Conservation (phyloP, 2,797 vertebrate genomes). For the Syngnathus rostellatus region DNA sequence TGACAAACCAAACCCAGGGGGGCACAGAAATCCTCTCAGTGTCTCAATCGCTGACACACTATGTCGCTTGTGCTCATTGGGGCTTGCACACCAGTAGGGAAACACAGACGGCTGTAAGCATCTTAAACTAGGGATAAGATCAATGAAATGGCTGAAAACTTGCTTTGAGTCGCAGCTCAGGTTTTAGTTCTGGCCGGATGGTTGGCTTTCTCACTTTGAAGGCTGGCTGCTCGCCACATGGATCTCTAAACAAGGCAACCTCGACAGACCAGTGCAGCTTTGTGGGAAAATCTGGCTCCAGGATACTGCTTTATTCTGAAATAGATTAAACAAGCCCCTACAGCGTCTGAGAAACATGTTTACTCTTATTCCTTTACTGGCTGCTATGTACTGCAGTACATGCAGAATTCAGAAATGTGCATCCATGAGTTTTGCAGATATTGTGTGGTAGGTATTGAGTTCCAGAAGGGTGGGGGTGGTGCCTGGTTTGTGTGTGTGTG, state of each 20-base stretch:
- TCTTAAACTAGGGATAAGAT: slow-evolving; percentile 68
- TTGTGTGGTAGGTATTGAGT: not conserved
- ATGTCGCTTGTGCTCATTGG: slow-evolving; percentile 17
- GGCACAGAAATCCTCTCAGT: slow-evolving; percentile 18
- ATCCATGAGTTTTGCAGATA: not conserved
- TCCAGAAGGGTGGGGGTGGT: too few species aligned
- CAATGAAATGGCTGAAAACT: slow-evolving; percentile 72
- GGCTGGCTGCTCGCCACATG: slow-evolving; percentile 64
- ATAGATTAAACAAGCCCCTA: slow-evolving; percentile 34
- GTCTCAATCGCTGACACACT: slow-evolving; percentile 18
- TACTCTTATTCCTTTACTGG: not conserved
- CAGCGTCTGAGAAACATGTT: slow-evolving; percentile 18
- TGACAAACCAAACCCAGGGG: slow-evolving; percentile 34
- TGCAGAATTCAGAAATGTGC: not conserved
- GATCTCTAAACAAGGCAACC: slow-evolving; percentile 47
- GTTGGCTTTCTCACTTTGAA: slow-evolving; percentile 64
- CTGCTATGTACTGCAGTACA: not conserved
- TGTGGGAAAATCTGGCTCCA: slow-evolving; percentile 52
- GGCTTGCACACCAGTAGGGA: slow-evolving; percentile 4
- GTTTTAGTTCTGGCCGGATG: slow-evolving; percentile 70
- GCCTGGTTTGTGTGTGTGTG: too few species aligned
- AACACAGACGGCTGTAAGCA: slow-evolving; percentile 43
- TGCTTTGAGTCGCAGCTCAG: slow-evolving; percentile 64
- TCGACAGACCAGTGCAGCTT: slow-evolving; percentile 52
- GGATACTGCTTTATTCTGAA: slow-evolving; percentile 35